Conservation (phyloP, 2,888 invertebrate genomes). For the Nemapogon koenigi region DNA sequence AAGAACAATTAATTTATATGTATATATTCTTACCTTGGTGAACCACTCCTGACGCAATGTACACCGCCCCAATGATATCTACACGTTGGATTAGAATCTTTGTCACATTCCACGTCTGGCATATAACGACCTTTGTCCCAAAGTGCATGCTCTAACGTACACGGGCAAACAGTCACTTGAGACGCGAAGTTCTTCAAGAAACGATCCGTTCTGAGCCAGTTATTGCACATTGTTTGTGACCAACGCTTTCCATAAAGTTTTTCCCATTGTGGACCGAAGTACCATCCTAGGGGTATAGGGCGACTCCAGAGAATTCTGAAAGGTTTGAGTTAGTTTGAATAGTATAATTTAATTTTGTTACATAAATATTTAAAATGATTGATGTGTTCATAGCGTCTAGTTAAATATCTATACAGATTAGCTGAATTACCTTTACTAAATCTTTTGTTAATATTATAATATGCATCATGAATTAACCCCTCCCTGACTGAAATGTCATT, state of each 20-base stretch:
- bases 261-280: conserved; percentile 90
- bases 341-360: no score
- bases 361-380: no score
- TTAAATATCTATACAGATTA: no score
- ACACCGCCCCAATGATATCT: conserved; percentile 87
- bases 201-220: conserved; percentile 88
- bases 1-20: no score
- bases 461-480: no score
- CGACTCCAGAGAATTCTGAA: conserved; percentile 83
- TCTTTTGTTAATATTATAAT: no score
- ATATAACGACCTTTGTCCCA: conserved; percentile 91
- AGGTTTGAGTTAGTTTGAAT: no score
- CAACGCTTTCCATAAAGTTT: conserved; percentile 79
- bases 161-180: conserved; percentile 87
- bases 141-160: conserved; percentile 88
- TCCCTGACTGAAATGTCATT: no score
- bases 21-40: conserved; percentile 84
- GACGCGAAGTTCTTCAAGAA: conserved; percentile 84
- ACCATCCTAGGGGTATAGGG: conserved; percentile 93
- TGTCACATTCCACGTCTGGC: conserved; percentile 90
- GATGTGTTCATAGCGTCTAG: no score
- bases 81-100: conserved; percentile 88
- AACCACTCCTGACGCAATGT: conserved; percentile 92
- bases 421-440: no score
- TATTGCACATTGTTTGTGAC: conserved; percentile 84